Evolutionary conservation across 1,140 invertebrate species (phyloP), one percentile per base, ranked within the genome.

Genomic region (Zaprionus africanus): DNA sequence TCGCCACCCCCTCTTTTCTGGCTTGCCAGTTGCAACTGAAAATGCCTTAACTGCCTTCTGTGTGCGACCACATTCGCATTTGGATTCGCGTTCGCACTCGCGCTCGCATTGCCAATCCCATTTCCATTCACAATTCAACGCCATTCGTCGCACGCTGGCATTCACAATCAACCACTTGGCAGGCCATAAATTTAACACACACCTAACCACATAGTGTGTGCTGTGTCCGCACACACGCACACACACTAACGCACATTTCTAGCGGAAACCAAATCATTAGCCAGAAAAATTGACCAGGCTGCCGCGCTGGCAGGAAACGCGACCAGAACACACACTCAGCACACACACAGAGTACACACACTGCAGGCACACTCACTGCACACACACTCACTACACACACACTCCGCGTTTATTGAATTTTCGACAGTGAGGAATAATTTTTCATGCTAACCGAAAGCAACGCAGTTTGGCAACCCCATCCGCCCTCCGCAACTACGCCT

Each of bases 101-200:
- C 63, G 43, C 31, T 57, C 65, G 36, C 58, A 69, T 22, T 56
- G 53, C 17, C 64, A 74, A 61, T 69, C 65, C 46, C 51, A 49
- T 54, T 71, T 53, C 41, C 56, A 74, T 81, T 71, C 79, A 72
- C 81, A 81, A 75, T 84, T 82, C 64, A 77, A 46, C 71, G 59
- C 31, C 57, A 60, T 49, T 78, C 58, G 66, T 81, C 74, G 80
- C 65, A 67, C 86, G 61, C 58, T 71, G 81, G 72, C 83, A 79
- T 83, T 87, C 84, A 88, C 82, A 86, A 86, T 86, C 86, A 86
- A 86, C 84, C 82, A 83, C 83, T 87, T 87, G 82, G 72, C 82
- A 87, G 79, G 83, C 82, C 83, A 86, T 87, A 86, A 86, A 86
- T 86, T 87, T 83, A 78, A 71, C 80, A 71, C 82, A 87, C 83